Conservation (phyloP, 2,113 vertebrate genomes). For the Neolamprologus toae region DNA sequence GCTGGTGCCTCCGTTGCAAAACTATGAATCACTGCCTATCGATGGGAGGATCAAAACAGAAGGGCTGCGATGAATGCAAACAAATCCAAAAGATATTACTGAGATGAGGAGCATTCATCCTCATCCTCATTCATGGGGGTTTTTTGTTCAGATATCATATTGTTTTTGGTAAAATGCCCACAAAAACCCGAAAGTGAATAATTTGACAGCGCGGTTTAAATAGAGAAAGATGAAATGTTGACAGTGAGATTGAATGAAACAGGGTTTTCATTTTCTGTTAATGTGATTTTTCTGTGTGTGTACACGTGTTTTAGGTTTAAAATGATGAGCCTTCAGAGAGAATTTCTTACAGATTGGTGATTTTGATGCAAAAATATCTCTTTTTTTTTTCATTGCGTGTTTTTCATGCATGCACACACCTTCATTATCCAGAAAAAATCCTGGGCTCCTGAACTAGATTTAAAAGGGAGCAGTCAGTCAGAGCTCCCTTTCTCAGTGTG, state of each 20-base stretch:
- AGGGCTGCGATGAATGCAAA: slow-evolving; percentile 25
- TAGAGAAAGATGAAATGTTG: background rate
- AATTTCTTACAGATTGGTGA: background rate
- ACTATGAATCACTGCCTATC: slow-evolving; percentile 61
- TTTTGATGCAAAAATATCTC: background rate
- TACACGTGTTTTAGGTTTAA: background rate
- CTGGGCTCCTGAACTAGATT: slow-evolving; percentile 49
- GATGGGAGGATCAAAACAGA: slow-evolving; percentile 43
- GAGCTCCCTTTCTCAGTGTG: slow-evolving; percentile 49
- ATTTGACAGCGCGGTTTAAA: background rate
- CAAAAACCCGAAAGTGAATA: background rate
- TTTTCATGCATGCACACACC: background rate
- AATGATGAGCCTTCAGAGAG: background rate
- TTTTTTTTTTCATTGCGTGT: background rate
- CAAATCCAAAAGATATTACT: background rate
- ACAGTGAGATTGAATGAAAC: background rate
- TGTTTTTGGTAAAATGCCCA: background rate
- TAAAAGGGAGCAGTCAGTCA: slow-evolving; percentile 57
- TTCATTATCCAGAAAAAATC: slow-evolving; percentile 25
- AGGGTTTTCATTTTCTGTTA: background rate
- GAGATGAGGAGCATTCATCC: background rate
- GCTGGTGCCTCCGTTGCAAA: slow-evolving; percentile 44
- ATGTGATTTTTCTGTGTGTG: background rate
- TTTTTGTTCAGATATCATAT: background rate
- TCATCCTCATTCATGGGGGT: background rate